phyloP scores from a whole-genome alignment of 2,797 vertebrate species.

The Acanthurus leucopareius region DNA sequence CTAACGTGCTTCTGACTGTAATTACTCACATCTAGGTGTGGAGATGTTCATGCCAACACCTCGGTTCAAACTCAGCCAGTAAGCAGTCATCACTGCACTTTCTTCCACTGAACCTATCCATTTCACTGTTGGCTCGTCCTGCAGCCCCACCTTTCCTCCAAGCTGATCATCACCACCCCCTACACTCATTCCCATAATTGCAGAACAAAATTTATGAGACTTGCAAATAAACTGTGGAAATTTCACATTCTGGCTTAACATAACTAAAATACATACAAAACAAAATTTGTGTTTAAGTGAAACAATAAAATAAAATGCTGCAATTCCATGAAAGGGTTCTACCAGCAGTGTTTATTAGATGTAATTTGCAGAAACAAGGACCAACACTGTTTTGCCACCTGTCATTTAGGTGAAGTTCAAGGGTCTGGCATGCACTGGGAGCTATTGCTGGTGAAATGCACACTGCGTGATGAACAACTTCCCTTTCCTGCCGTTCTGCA shows the following conservation, averaged over 20 bases:
- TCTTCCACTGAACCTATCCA: conserved; percentile 24
- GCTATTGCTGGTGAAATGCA: conserved; percentile 92
- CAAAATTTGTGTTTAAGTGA: not conserved
- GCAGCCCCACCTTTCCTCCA: not conserved
- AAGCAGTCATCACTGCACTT: conserved; percentile 5
- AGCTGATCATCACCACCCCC: conserved; percentile 16
- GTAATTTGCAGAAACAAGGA: conserved; percentile 32
- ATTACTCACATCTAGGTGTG: not conserved
- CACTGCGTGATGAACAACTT: conserved; percentile 97
- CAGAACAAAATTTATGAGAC: conserved; percentile 13
- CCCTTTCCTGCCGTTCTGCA: conserved; percentile 96
- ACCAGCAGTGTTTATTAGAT: conserved; percentile 5
- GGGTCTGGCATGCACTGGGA: conserved; percentile 83
- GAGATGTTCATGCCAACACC: not conserved
- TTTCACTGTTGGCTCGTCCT: conserved; percentile 5
- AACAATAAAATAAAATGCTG: not conserved
- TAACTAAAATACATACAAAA: not conserved
- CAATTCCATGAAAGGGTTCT: not conserved
- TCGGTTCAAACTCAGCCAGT: not conserved
- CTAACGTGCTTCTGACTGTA: not conserved
- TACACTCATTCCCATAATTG: not conserved
- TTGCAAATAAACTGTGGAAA: conserved; percentile 7
- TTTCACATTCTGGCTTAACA: not conserved
- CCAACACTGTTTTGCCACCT: conserved; percentile 78
- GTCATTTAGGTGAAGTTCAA: conserved; percentile 89